Conservation (phyloP, 2,888 invertebrate species). For the Dasypolia templi region DNA sequence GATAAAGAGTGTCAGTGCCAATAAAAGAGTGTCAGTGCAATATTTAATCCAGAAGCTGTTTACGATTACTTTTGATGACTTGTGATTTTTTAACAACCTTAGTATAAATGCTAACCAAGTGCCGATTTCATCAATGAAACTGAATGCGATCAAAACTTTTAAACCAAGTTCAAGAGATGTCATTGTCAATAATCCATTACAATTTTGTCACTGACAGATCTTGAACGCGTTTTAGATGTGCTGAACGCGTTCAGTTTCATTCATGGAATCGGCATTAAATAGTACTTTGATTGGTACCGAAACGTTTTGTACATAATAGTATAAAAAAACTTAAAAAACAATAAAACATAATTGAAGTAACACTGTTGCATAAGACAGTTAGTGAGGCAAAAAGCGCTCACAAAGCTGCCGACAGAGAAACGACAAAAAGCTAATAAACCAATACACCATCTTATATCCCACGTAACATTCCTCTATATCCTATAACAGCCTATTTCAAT, state of each 20-base stretch:
- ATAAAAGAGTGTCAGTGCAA: too few species aligned
- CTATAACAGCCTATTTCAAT: constrained; percentile 19
- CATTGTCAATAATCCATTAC: too few species aligned
- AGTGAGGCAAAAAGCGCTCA: not conserved
- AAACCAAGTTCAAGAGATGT: too few species aligned
- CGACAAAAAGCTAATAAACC: constrained; percentile 31
- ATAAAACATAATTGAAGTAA: not conserved
- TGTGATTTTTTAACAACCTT: not conserved
- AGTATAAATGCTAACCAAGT: not conserved
- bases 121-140: too few species aligned
- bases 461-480: constrained; percentile 29
- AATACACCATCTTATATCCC: constrained; percentile 3
- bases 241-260: too few species aligned
- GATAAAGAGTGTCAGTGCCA: too few species aligned
- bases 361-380: not conserved
- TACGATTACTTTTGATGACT: not conserved
- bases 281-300: not conserved
- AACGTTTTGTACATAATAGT: not conserved
- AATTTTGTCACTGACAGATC: too few species aligned
- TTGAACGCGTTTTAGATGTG: too few species aligned
- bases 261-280: too few species aligned
- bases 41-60: not conserved
- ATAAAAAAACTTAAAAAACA: not conserved
- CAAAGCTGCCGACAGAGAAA: not conserved
- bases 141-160: too few species aligned